Conservation (phyloP, 2,797 vertebrate genomes). For the Silurus lanzhouensis region DNA sequence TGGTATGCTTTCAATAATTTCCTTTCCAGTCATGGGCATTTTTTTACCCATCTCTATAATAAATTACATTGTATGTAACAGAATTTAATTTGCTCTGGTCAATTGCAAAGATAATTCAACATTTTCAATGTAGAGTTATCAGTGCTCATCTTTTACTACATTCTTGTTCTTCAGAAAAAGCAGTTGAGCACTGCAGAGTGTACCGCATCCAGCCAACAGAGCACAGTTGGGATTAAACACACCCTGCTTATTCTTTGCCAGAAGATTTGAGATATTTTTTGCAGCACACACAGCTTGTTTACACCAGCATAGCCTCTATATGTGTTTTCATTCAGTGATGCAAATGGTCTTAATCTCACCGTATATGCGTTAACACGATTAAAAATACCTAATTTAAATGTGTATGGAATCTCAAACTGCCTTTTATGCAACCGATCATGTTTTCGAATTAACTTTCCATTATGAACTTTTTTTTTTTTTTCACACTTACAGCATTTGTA, state of each 20-base stretch:
- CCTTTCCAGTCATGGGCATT: no score
- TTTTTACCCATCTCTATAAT: no score
- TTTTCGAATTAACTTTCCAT: background rate
- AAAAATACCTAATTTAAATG: background rate
- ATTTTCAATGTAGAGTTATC: background rate
- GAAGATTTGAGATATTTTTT: background rate
- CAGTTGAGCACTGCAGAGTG: background rate
- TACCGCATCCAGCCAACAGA: background rate
- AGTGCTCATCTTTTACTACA: background rate
- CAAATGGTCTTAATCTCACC: slow-evolving; percentile 7
- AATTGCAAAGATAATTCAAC: slow-evolving; percentile 37
- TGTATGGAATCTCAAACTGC: background rate
- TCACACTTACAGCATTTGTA: background rate
- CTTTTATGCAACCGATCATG: background rate
- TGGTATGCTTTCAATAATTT: background rate
- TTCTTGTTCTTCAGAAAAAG: background rate
- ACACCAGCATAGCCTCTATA: background rate
- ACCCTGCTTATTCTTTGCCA: background rate
- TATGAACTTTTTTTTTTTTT: background rate
- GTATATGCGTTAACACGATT: background rate
- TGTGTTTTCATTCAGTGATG: background rate
- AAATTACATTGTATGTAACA: no score
- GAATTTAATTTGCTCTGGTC: background rate
- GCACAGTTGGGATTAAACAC: background rate
- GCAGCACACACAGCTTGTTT: background rate